phyloP scores from a whole-genome alignment of 2,797 vertebrate genomes.

The Pseudochaenichthys georgianus region DNA sequence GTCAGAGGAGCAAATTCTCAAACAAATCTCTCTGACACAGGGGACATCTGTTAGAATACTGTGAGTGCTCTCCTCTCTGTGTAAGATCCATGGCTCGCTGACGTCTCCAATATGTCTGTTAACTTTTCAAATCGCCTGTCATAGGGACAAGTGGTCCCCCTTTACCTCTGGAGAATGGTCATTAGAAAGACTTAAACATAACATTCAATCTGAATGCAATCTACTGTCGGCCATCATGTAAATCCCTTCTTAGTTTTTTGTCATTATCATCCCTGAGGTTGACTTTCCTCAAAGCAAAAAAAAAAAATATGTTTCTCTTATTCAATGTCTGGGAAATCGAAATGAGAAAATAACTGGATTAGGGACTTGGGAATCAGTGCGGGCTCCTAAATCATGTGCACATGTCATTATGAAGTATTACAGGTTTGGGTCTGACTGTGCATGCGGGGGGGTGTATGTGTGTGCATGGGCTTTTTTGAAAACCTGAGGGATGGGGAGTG shows the following conservation, averaged over 20 bases:
- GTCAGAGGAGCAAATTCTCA: conserved; percentile 75
- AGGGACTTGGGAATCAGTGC: conserved; percentile 84
- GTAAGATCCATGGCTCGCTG: conserved; percentile 50
- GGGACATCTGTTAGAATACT: conserved; percentile 68
- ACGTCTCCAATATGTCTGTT: conserved; percentile 69
- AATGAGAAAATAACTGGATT: conserved; percentile 88
- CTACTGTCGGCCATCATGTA: conserved; percentile 78
- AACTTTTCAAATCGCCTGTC: conserved; percentile 66
- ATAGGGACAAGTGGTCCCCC: conserved; percentile 60
- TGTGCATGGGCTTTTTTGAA: conserved; percentile 40
- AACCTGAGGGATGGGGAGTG: conserved; percentile 80
- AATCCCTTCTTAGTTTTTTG: conserved; percentile 81
- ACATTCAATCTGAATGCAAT: conserved; percentile 81
- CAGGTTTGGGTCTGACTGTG: conserved; percentile 78
- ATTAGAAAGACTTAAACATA: conserved; percentile 72
- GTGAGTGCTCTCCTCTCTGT: too few relatives aligned
- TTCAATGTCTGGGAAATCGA: conserved; percentile 84
- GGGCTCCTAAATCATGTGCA: conserved; percentile 83
- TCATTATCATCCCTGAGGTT: conserved; percentile 82
- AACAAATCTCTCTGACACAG: conserved; percentile 70
- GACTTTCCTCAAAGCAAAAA: conserved; percentile 75
- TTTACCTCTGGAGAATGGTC: conserved; percentile 70
- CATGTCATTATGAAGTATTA: conserved; percentile 85
- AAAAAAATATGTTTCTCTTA: conserved; percentile 84
- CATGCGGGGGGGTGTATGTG: conserved; percentile 50